A percentile compares a stretch with the other conserved stretches of the same genome.
Conservation (phyloP, 2,888 invertebrate species). For the Furcula furcula region DNA sequence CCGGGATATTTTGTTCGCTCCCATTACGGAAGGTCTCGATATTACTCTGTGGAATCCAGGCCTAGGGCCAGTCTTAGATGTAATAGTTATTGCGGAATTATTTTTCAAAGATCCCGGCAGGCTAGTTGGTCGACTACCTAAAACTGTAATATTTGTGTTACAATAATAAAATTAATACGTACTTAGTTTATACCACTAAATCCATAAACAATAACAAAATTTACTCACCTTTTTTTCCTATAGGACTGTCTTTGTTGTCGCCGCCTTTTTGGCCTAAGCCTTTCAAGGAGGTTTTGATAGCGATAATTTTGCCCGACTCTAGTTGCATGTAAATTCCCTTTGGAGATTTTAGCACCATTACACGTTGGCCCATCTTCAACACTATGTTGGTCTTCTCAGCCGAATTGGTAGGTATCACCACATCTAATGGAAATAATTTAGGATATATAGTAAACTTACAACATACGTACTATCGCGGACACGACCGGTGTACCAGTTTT, state of each 20-base stretch:
- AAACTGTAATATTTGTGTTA: slow-evolving; percentile 43
- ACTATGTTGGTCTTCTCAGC: slow-evolving; percentile 94
- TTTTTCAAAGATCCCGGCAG: slow-evolving; percentile 80
- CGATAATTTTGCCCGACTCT: slow-evolving; percentile 96
- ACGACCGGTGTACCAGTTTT: too few relatives aligned
- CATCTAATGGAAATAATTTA: too few relatives aligned
- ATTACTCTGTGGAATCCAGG: slow-evolving; percentile 62
- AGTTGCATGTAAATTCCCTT: slow-evolving; percentile 98
- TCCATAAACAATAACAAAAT: background rate
- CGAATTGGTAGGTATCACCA: slow-evolving; percentile 95
- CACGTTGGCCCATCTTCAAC: slow-evolving; percentile 95
- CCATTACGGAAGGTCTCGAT: slow-evolving; percentile 56
- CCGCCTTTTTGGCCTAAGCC: slow-evolving; percentile 75
- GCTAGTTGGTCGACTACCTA: slow-evolving; percentile 61
- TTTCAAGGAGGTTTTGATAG: slow-evolving; percentile 91
- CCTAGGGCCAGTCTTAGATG: slow-evolving; percentile 71
- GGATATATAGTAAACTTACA: too few relatives aligned
- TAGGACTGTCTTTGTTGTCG: slow-evolving; percentile 62
- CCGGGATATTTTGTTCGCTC: slow-evolving; percentile 56
- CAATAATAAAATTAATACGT: too few relatives aligned
- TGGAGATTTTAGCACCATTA: slow-evolving; percentile 96
- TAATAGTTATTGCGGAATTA: slow-evolving; percentile 82
- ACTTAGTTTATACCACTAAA: too few relatives aligned
- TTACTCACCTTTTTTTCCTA: slow-evolving; percentile 70
- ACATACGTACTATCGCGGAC: too few relatives aligned